Evolutionary conservation across 2,888 invertebrate species (phyloP).

Genomic region (Lydus trimaculatus): DNA sequence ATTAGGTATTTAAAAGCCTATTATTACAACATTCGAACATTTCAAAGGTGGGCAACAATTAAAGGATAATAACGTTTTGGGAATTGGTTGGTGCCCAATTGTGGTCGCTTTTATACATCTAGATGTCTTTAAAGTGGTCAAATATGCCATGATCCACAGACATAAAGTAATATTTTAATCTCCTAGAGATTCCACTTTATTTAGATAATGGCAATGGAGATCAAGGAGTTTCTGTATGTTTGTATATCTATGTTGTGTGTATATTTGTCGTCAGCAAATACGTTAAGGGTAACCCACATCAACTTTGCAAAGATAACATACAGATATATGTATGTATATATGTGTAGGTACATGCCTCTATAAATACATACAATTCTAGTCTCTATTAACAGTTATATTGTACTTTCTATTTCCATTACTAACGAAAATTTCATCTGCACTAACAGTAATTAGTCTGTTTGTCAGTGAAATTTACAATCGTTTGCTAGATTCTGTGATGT

Average conservation of each 20-base stretch:
- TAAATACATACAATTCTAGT: neutral
- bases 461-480: neutral
- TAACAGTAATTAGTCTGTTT: neutral
- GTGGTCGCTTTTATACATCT: neutral
- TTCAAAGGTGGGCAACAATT: neutral
- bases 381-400: neutral
- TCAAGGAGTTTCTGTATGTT: constrained; percentile 13
- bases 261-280: constrained; percentile 29
- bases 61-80: neutral
- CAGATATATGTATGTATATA: neutral
- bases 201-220: constrained; percentile 24
- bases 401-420: neutral
- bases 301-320: constrained; percentile 26
- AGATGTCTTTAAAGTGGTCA: neutral
- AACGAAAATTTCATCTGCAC: neutral
- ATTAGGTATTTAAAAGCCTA: too few relatives aligned
- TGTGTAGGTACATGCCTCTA: too few relatives aligned
- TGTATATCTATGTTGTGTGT: constrained; percentile 17
- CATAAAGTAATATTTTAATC: constrained; percentile 30
- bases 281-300: constrained; percentile 28
- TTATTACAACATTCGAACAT: too few relatives aligned
- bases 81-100: neutral
- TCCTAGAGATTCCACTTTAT: constrained; percentile 26
- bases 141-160: neutral
- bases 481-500: neutral